Conservation (phyloP, 1,140 invertebrate genomes). For the Magallana angulata region DNA sequence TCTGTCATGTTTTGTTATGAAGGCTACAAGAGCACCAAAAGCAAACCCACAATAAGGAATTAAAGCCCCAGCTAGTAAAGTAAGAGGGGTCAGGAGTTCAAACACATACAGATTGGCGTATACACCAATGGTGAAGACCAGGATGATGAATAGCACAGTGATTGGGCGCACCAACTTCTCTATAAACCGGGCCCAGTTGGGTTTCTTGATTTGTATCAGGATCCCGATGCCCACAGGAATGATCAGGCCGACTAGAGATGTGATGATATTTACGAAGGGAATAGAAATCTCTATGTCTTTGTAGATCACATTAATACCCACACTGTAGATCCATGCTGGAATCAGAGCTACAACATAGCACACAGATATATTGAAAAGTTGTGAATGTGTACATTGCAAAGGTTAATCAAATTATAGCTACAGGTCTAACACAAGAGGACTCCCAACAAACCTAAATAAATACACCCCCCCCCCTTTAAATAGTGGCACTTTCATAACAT, state of each 20-base stretch:
- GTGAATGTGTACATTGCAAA: too few relatives aligned
- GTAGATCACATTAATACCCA: conserved; percentile 87
- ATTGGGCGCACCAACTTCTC: conserved; percentile 83
- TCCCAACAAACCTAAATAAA: too few relatives aligned
- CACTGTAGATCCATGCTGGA: conserved; percentile 94
- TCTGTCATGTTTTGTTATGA: conserved; percentile 53
- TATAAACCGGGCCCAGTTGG: conserved; percentile 76
- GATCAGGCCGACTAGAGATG: conserved; percentile 88
- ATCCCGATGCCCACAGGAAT: conserved; percentile 91
- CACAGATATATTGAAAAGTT: not conserved
- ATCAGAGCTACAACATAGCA: conserved; percentile 87
- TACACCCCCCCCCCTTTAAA: too few relatives aligned
- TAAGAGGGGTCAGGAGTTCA: conserved; percentile 83
- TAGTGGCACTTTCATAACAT: too few relatives aligned
- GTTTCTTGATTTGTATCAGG: conserved; percentile 81
- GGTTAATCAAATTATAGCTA: too few relatives aligned
- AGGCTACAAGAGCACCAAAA: conserved; percentile 82
- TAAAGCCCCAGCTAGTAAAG: conserved; percentile 89
- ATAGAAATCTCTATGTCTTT: conserved; percentile 82
- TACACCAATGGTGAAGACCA: conserved; percentile 94
- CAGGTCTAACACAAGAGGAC: too few relatives aligned
- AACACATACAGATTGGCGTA: conserved; percentile 96
- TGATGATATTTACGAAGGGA: conserved; percentile 90
- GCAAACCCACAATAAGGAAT: conserved; percentile 93
- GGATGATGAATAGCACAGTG: conserved; percentile 90